Percentiles rank a stretch among this genome's conserved stretches.
phyloP scores from a whole-genome alignment of 2,113 vertebrate species.

The Pseudorasbora parva region DNA sequence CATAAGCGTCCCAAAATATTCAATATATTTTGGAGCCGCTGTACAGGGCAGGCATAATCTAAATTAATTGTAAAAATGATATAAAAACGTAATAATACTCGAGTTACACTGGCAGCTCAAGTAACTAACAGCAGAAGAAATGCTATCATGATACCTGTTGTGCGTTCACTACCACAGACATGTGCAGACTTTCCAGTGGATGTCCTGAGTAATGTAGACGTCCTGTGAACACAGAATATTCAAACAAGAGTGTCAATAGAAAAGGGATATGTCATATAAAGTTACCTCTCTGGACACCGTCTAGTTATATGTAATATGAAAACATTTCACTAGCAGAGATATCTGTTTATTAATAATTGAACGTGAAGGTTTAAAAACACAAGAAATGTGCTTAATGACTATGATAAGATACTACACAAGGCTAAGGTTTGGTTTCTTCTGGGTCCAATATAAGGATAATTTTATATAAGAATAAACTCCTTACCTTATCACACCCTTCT shows the following conservation, averaged over 20 bases:
- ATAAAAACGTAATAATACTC: neutral
- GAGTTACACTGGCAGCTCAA: neutral
- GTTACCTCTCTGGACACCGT: neutral
- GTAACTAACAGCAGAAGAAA: neutral
- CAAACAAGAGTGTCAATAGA: neutral
- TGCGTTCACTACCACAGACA: conserved; percentile 18
- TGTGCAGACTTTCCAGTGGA: conserved; percentile 52
- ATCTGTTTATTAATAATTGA: neutral
- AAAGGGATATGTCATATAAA: conserved; percentile 17
- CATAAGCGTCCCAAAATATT: neutral
- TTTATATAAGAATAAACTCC: neutral
- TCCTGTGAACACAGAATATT: conserved; percentile 40
- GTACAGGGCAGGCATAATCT: neutral
- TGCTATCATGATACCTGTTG: conserved; percentile 33
- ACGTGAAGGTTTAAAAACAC: neutral
- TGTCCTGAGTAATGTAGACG: conserved; percentile 49
- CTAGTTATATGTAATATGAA: neutral
- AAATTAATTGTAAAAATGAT: neutral
- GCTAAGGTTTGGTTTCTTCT: neutral
- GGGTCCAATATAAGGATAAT: neutral
- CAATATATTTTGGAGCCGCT: neutral
- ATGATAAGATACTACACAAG: neutral
- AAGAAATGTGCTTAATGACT: neutral
- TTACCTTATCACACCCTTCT: conserved; percentile 32
- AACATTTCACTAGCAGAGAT: neutral